phyloP scores from a whole-genome alignment of 2,888 invertebrate species.

The Pocota personata region DNA sequence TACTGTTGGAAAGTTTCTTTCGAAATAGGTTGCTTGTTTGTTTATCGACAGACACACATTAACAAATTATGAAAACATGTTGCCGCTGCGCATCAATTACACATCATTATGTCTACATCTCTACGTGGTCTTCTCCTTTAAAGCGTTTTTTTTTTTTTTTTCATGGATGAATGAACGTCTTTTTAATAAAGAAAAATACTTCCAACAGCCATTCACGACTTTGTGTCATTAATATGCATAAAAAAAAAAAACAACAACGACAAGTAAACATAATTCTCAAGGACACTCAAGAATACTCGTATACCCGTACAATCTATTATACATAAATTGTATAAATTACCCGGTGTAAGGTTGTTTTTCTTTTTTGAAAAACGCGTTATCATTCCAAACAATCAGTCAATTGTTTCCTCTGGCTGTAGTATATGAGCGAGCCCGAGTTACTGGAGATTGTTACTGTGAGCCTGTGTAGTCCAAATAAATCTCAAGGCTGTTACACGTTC shows the following conservation, averaged over 20 bases:
- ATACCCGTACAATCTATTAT: slow-evolving; percentile 3
- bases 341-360: neutral
- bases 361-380: slow-evolving; percentile 11
- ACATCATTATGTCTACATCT: slow-evolving; percentile 29
- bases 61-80: slow-evolving; percentile 12
- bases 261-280: slow-evolving; percentile 15
- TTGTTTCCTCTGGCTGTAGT: neutral
- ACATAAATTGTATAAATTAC: slow-evolving; percentile 16
- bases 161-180: slow-evolving; percentile 3
- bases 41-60: slow-evolving; percentile 16
- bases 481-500: slow-evolving; percentile 54
- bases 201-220: slow-evolving; percentile 15
- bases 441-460: slow-evolving; percentile 22
- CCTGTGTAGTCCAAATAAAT: slow-evolving; percentile 27
- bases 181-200: neutral
- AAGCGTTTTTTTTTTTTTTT: neutral
- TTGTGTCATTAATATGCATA: neutral
- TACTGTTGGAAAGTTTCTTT: slow-evolving; percentile 12
- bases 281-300: slow-evolving; percentile 10
- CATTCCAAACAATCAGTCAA: slow-evolving; percentile 35
- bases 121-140: neutral
- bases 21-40: slow-evolving; percentile 43
- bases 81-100: slow-evolving; percentile 26
- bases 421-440: neutral
- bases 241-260: neutral